Evolutionary conservation across 1,140 invertebrate species (phyloP).

Genomic region (Drosophila repletoides): DNA sequence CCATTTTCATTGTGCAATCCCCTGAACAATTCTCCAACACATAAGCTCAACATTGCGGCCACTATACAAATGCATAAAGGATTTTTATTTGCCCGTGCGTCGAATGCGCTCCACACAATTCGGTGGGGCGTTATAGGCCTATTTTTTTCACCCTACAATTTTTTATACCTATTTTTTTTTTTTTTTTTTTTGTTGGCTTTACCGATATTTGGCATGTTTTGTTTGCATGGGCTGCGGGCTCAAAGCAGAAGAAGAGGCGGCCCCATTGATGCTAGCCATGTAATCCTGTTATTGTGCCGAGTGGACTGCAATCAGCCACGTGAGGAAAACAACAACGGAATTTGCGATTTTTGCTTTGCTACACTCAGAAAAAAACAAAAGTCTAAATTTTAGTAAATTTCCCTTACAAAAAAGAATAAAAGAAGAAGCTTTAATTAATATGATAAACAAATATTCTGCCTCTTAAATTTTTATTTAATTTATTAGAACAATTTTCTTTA

Average conservation of each 20-base stretch:
- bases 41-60: conserved; percentile 34
- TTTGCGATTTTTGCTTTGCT: conserved; percentile 41
- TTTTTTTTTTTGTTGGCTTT: background rate
- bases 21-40: conserved; percentile 37
- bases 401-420: too few species aligned
- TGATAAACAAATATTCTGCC: too few species aligned
- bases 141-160: background rate
- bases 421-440: too few species aligned
- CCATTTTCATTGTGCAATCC: conserved; percentile 19
- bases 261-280: conserved; percentile 20
- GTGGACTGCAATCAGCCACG: conserved; percentile 60
- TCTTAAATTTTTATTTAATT: too few species aligned
- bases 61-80: conserved; percentile 49
- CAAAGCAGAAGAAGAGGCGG: conserved; percentile 2
- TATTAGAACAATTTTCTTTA: too few species aligned
- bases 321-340: conserved; percentile 34
- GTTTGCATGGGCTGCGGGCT: conserved; percentile 15
- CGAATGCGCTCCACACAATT: conserved; percentile 23
- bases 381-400: too few species aligned
- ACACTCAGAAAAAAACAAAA: too few species aligned
- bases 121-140: conserved; percentile 18
- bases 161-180: background rate
- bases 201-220: conserved; percentile 39
- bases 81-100: conserved; percentile 51
- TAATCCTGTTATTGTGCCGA: conserved; percentile 71